phyloP scores from a whole-genome alignment of 2,888 invertebrate genomes.

The Brachyptera risi region DNA sequence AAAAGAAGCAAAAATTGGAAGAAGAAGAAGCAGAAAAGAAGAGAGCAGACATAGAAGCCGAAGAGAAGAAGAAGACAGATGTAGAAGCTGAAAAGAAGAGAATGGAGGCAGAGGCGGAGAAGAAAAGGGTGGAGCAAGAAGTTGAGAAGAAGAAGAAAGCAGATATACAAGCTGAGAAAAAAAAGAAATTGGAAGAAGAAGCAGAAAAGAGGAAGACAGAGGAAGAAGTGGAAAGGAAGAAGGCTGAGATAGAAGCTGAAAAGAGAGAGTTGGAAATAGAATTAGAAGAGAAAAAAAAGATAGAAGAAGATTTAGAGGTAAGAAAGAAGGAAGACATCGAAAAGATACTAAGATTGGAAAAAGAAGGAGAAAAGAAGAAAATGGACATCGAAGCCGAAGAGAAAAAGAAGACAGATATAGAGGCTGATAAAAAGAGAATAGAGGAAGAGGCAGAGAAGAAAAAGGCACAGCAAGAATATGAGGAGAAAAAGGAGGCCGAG shows the following conservation, averaged over 20 bases:
- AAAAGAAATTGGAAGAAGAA: constrained; percentile 32
- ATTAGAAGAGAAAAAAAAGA: constrained; percentile 25
- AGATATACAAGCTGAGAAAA: constrained; percentile 21
- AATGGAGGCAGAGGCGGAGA: constrained; percentile 44
- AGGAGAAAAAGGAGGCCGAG: constrained; percentile 6
- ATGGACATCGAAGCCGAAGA: not conserved
- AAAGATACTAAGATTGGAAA: constrained; percentile 26
- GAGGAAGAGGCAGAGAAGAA: constrained; percentile 9
- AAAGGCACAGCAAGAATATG: constrained; percentile 2
- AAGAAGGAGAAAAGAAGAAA: constrained; percentile 16
- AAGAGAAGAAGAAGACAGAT: constrained; percentile 38
- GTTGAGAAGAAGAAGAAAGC: constrained; percentile 36
- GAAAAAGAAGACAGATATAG: constrained; percentile 7
- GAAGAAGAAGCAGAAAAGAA: constrained; percentile 43
- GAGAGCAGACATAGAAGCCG: constrained; percentile 43
- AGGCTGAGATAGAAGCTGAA: constrained; percentile 30
- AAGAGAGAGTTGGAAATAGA: constrained; percentile 32
- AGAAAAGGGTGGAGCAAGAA: constrained; percentile 39
- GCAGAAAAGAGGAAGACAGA: constrained; percentile 35
- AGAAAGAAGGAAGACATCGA: constrained; percentile 25
- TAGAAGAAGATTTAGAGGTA: constrained; percentile 31
- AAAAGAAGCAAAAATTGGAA: constrained; percentile 43
- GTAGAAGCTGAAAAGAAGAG: constrained; percentile 26
- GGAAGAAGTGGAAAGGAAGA: constrained; percentile 33
- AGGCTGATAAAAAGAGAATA: constrained; percentile 15